Evolutionary conservation across 2,113 vertebrate genomes (phyloP).

Genomic region (Tachysurus vachellii): DNA sequence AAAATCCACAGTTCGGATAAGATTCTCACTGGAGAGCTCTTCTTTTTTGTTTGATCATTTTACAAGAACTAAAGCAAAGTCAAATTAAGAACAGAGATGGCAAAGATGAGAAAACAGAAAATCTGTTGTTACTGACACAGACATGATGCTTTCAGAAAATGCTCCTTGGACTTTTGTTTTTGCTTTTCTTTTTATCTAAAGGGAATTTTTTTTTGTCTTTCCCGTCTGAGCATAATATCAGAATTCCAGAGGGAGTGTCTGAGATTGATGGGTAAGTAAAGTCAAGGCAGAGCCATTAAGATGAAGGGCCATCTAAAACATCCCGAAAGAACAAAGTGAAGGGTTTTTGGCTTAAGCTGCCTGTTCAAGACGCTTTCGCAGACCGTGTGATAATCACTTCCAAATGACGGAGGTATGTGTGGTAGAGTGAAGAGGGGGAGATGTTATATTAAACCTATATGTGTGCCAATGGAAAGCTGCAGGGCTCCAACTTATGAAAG

Average conservation of each 20-base stretch:
- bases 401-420: conserved; percentile 51
- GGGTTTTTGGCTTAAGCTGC: conserved; percentile 41
- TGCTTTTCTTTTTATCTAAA: conserved; percentile 34
- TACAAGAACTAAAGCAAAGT: conserved; percentile 27
- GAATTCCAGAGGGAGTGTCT: conserved; percentile 37
- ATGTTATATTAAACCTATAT: conserved; percentile 38
- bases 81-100: conserved; percentile 36
- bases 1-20: conserved; percentile 13
- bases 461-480: conserved; percentile 32
- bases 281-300: conserved; percentile 36
- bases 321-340: conserved; percentile 37
- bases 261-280: conserved; percentile 44
- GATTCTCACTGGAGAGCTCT: background rate
- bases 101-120: conserved; percentile 9
- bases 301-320: conserved; percentile 44
- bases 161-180: conserved; percentile 31
- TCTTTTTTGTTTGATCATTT: conserved; percentile 14
- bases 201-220: background rate
- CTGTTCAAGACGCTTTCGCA: conserved; percentile 30
- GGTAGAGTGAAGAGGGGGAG: conserved; percentile 18
- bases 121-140: conserved; percentile 27
- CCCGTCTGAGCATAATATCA: conserved; percentile 28
- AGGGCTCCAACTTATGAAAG: conserved; percentile 20
- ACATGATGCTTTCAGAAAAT: conserved; percentile 11
- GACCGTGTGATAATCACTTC: conserved; percentile 47